Evolutionary conservation across 2,797 vertebrate species (phyloP).

Genomic region (Rousettus madagascariensis): DNA sequence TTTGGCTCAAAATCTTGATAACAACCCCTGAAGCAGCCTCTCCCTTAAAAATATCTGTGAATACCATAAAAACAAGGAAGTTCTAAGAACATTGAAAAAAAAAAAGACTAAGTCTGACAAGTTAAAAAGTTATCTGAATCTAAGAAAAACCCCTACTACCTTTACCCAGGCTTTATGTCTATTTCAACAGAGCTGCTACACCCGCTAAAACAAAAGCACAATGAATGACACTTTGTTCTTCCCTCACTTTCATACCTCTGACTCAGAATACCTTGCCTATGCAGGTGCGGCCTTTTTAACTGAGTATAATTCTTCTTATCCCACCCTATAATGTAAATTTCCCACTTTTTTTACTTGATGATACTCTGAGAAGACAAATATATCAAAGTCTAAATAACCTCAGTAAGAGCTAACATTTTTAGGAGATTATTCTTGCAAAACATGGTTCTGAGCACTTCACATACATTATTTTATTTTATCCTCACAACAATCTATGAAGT

Average conservation of each 20-base stretch:
- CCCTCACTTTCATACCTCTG: neutral
- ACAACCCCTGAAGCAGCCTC: neutral
- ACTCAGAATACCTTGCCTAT: neutral
- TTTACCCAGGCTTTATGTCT: neutral
- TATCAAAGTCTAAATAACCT: neutral
- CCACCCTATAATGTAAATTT: neutral
- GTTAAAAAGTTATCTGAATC: neutral
- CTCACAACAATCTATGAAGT: neutral
- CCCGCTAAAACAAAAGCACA: neutral
- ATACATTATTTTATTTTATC: slow-evolving; percentile 9
- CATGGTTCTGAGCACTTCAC: neutral
- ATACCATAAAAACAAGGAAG: neutral
- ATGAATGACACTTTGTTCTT: neutral
- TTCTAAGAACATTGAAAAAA: neutral
- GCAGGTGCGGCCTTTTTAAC: neutral
- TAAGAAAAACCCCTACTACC: neutral
- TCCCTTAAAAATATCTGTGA: neutral
- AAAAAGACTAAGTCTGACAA: neutral
- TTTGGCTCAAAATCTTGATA: neutral
- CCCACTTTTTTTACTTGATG: neutral
- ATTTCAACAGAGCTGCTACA: neutral
- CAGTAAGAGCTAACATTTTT: neutral
- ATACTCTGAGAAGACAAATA: neutral
- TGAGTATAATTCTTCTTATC: neutral
- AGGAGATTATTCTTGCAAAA: neutral